A percentile compares a stretch with the other conserved stretches of the same genome.
Evolutionary conservation across 2,113 vertebrate species (phyloP).

Genomic region (Channa maculata): DNA sequence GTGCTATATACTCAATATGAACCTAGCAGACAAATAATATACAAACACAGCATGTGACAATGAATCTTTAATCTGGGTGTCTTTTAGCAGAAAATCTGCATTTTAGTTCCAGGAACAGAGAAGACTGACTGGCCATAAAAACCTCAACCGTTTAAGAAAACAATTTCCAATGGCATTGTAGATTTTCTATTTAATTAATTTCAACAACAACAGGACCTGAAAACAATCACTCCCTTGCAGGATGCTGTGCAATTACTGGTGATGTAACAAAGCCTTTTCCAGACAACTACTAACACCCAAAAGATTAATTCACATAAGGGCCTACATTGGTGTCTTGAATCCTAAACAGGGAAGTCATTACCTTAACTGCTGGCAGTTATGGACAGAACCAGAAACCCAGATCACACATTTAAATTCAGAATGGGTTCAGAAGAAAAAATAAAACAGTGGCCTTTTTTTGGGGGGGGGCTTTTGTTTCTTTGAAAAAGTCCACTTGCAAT

Average conservation of each 20-base stretch:
- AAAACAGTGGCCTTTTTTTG: background rate
- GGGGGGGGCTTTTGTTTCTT: too few species aligned
- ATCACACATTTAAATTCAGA: background rate
- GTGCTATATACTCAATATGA: background rate
- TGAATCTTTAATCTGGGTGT: background rate
- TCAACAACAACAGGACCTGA: slow-evolving; percentile 21
- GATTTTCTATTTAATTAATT: slow-evolving; percentile 41
- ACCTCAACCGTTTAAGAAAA: slow-evolving; percentile 31
- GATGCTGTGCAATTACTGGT: slow-evolving; percentile 26
- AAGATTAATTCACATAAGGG: slow-evolving; percentile 17
- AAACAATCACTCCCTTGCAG: slow-evolving; percentile 23
- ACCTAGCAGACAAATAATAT: background rate
- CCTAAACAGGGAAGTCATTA: background rate
- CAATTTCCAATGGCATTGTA: slow-evolving; percentile 29
- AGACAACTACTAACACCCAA: background rate
- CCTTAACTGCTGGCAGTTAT: slow-evolving; percentile 1
- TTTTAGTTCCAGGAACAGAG: slow-evolving; percentile 10
- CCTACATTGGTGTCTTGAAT: slow-evolving; percentile 12
- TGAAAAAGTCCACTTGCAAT: background rate
- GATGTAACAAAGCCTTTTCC: slow-evolving; percentile 13
- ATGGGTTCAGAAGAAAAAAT: background rate
- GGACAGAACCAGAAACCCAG: background rate
- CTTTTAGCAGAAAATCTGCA: slow-evolving; percentile 3
- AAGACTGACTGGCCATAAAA: slow-evolving; percentile 18
- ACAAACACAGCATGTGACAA: background rate